Conservation (phyloP, 2,113 vertebrate genomes). For the Leptodactylus fuscus region DNA sequence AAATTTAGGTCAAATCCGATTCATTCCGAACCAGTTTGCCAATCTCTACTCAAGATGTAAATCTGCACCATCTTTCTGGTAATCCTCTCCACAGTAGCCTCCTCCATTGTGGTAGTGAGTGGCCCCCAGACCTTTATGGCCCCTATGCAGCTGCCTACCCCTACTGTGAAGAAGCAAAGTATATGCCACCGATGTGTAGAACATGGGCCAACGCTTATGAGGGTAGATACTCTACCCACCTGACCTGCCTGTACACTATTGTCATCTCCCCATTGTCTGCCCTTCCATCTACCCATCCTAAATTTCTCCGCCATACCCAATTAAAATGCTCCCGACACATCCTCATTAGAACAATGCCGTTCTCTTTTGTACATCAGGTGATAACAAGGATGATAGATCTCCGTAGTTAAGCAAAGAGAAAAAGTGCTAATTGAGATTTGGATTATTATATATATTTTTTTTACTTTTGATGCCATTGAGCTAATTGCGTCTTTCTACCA, state of each 20-base stretch:
- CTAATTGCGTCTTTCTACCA: constrained; percentile 51
- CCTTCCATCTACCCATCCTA: neutral
- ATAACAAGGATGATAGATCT: constrained; percentile 35
- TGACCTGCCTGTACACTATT: neutral
- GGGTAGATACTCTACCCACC: neutral
- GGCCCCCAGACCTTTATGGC: no score
- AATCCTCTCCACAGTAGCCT: no score
- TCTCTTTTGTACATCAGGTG: constrained; percentile 15
- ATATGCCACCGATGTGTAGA: no score
- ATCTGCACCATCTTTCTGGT: no score
- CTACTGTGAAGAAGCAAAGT: no score
- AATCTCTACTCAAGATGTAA: no score
- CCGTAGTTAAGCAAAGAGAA: constrained; percentile 47
- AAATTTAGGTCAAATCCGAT: no score
- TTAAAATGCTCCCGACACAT: constrained; percentile 2
- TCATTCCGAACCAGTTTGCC: no score
- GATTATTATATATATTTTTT: constrained; percentile 11
- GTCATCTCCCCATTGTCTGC: neutral
- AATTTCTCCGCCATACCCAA: neutral
- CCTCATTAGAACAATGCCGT: constrained; percentile 18
- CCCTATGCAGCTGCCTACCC: no score
- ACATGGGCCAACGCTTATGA: neutral
- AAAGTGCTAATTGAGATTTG: constrained; percentile 45
- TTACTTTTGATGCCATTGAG: constrained; percentile 43
- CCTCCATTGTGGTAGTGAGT: no score